Percentiles rank a stretch among this genome's conserved stretches.
Conservation (phyloP, 2,888 invertebrate species). For the Drosophila greeni region DNA sequence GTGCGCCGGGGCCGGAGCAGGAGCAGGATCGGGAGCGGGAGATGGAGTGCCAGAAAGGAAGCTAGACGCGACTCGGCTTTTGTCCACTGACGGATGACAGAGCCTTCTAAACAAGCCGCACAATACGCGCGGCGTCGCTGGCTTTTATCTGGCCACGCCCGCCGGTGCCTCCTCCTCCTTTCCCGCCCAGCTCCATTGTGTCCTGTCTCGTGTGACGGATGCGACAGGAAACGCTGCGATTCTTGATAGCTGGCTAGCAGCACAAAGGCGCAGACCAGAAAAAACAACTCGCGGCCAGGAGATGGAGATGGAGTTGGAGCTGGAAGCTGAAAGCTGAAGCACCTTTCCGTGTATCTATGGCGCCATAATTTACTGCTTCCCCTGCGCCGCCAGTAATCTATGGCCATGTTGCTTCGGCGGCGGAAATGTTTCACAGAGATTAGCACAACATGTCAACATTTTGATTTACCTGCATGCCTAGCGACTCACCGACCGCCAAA, state of each 20-base stretch:
- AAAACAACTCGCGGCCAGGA: slow-evolving; percentile 16
- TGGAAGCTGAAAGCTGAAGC: slow-evolving; percentile 27
- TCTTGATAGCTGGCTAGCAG: slow-evolving; percentile 50
- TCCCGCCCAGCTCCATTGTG: slow-evolving; percentile 47
- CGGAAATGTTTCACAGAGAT: slow-evolving; percentile 70
- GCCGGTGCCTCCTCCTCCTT: neutral
- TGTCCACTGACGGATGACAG: slow-evolving; percentile 51
- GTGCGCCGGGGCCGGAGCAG: neutral
- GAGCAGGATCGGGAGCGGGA: neutral
- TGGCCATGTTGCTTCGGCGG: slow-evolving; percentile 29
- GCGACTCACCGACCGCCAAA: neutral
- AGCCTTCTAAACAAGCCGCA: slow-evolving; percentile 59
- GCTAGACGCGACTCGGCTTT: slow-evolving; percentile 31
- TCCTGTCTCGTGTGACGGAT: slow-evolving; percentile 61
- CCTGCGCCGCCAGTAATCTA: slow-evolving; percentile 44
- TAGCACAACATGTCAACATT: slow-evolving; percentile 56
- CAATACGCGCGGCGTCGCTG: slow-evolving; percentile 59
- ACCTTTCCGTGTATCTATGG: slow-evolving; percentile 40
- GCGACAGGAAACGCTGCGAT: slow-evolving; percentile 63
- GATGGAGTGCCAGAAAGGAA: slow-evolving; percentile 21
- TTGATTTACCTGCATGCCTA: slow-evolving; percentile 53
- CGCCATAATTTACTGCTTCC: slow-evolving; percentile 64
- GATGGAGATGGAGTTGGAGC: slow-evolving; percentile 3
- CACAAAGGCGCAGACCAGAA: slow-evolving; percentile 26
- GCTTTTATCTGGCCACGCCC: slow-evolving; percentile 55